Evolutionary conservation across 2,888 invertebrate genomes (phyloP), one percentile per base, ranked within the genome.

Genomic region (Amblyjoppa fuscipennis): DNA sequence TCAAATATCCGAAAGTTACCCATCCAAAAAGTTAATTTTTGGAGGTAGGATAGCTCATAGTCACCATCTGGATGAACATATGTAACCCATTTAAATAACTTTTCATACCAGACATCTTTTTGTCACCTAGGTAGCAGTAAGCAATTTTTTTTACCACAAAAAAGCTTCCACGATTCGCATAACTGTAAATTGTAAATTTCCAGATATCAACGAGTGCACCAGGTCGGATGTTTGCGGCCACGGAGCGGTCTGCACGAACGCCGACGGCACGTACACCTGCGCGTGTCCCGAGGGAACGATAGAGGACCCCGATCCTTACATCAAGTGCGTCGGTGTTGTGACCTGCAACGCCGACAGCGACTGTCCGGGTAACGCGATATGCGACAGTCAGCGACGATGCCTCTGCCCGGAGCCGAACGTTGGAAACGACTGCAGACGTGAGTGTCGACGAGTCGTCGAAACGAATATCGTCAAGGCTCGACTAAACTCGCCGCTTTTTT

Each of bases 371-470:
- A 98, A 98, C 95, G 97, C 98, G 5, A 95, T 98, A 88, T 98
- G 98, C 92, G 97, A 98, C 92, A 92, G 95, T 7, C 96, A 96
- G 87, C 96, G 96, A 83, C 96, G 97, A 90, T 98, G 98, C 93
- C 94, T 98, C 53, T 98, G 98, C 91, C 98, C 98, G 2, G 98
- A 98, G 91, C 98, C 98, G 0, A 98, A 98, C 93, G 95, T 98
- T 89, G 98, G 98, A 90, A 98, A 98, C 90, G 98, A 98, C 92
- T 98, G 98, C 91, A 96, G 98, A 94, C 98, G 98, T 98, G 96
- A 96, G 97, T 95, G 89, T 64, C 31, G 64, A 31, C 16, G 11
- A 6, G 28, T 34, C n/a, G 16, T 6, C 28, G 25, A n/a, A 68
- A 28, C 20, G 9, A 4, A 45, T 5, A 28, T 68, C n/a, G 38